Base-by-base conservation (phyloP, 92 coral and sea anemone species). In the Blastomussa wellsi region DNA sequence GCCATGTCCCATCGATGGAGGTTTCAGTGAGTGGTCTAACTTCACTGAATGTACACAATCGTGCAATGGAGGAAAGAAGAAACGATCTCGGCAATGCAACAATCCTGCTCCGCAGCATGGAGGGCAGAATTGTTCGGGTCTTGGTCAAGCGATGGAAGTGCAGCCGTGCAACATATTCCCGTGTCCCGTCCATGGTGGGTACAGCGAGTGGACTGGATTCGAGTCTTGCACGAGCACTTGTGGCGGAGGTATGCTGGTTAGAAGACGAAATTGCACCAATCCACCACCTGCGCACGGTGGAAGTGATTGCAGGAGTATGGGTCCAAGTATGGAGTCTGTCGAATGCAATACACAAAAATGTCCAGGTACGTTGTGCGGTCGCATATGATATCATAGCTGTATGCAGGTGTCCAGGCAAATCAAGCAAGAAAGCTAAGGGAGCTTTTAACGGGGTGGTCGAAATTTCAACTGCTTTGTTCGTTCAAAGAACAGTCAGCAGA, bases 231-330 rank as follows among this genome's bases (percentile, higher is more conserved):
- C 93, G 68, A 79, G 86, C 51, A 89, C 91, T 20, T 93, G 97
- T 69, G 94, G 88, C 9, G 94, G 92, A 64, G 97, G 97, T n/a
- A 80, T 59, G 66, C 89, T 79, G 52, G 64, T 89, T 31, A 89
- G 97, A 76, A 69, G 89, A 79, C 89, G 97, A 47, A 85, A 33
- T 51, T 94, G 97, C 41, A 91, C 91, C 67, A 92, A 78, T 17
- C 97, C 97, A 1, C 76, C 78, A 20, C 97, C 97, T n/a, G 90
- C 65, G 7, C 80, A 86, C 52, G 95, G 93, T 74, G 97, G 97
- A 57, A 68, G 78, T 24, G 82, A 92, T 76, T 96, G 98, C 59
- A 87, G 88, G 47, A 26, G 24, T 71, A 86, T 90, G 51, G 98
- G 98, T 70, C 84, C 95, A 19, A 51, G 77, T 51, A 76, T 60